Conservation (phyloP, 53 echinoderm and acorn worm species). For the Holothuria scabra region DNA sequence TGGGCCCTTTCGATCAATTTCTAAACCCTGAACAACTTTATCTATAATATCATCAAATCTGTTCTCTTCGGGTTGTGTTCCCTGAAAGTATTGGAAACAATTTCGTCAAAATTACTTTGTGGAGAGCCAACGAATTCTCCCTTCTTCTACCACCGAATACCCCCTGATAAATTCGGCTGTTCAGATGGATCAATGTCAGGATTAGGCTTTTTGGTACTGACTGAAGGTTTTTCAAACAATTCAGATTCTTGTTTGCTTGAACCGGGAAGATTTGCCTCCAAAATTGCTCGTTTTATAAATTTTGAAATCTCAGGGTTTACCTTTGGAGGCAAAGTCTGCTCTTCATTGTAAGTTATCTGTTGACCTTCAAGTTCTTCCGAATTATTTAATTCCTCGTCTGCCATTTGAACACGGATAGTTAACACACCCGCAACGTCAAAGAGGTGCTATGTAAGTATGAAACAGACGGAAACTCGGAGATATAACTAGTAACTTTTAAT, state of each 20-base stretch:
- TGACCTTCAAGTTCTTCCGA: too few species aligned
- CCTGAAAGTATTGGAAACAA: constrained; percentile 6
- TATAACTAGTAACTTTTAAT: too few species aligned
- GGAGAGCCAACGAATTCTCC: not conserved
- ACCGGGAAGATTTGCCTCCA: not conserved
- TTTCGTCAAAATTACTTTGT: not conserved
- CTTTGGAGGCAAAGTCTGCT: not conserved
- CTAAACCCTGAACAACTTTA: not conserved
- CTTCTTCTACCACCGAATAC: too few species aligned
- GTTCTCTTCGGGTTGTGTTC: constrained; percentile 12
- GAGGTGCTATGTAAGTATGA: too few species aligned
- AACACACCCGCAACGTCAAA: too few species aligned
- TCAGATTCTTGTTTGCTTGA: not conserved
- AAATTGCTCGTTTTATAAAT: not conserved
- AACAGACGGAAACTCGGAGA: too few species aligned
- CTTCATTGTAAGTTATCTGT: too few species aligned
- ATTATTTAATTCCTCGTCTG: too few species aligned
- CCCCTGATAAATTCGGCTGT: too few species aligned
- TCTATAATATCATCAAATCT: constrained; percentile 11
- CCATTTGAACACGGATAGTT: too few species aligned
- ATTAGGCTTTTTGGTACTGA: not conserved
- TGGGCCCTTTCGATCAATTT: too few species aligned
- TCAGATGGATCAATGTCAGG: too few species aligned
- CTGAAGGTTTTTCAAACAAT: not conserved
- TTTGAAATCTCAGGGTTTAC: constrained; percentile 1